Base-by-base conservation (phyloP, 2,113 vertebrate genomes). In the Paratilapia polleni region DNA sequence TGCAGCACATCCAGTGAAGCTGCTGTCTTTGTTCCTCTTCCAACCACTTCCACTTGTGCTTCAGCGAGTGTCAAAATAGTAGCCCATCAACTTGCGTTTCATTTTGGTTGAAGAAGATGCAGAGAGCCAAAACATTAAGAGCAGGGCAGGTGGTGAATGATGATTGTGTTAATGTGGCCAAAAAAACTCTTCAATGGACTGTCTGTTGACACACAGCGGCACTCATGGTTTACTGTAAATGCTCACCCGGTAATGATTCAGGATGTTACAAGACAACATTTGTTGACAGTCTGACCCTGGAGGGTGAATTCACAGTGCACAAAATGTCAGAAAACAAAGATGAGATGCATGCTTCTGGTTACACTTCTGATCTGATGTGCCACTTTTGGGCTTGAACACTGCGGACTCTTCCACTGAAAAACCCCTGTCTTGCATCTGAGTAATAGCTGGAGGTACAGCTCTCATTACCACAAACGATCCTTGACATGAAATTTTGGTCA, bases 1-100 rank as follows among this genome's bases (percentile, higher is more conserved):
- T 68, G 41, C 38, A 24, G 5, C 64, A 26, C 0, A n/a, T 68
- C 15, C 0, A 0, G 15, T 19, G 41, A 68, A 8, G 0, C 41
- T 28, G 22, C 13, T 15, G 4, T 64, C 36, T 7, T 43, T 14
- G 1, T 22, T 63, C 13, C 1, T 14, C 7, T 24, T 66, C 36
- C 0, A 3, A 0, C 62, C 41, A 68, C 15, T 26, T 68, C 22
- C 64, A 68, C 38, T 43, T 47, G 0, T 68, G 38, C 22, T 70
- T 70, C 5, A 70, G 19, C 15, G 43, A 68, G 19, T 47, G 22
- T 70, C 24, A 28, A 70, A 70, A 49, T 28, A 28, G 10, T 12
- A 68, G 26, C 64, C n/a, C 26, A 22, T 47, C 24, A 47, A 26
- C 1, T 47, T 66, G 14, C 0, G 0, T 66, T 66, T 43, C 13